phyloP scores from a whole-genome alignment of 2,797 vertebrate species.

The Sorex maritimensis region DNA sequence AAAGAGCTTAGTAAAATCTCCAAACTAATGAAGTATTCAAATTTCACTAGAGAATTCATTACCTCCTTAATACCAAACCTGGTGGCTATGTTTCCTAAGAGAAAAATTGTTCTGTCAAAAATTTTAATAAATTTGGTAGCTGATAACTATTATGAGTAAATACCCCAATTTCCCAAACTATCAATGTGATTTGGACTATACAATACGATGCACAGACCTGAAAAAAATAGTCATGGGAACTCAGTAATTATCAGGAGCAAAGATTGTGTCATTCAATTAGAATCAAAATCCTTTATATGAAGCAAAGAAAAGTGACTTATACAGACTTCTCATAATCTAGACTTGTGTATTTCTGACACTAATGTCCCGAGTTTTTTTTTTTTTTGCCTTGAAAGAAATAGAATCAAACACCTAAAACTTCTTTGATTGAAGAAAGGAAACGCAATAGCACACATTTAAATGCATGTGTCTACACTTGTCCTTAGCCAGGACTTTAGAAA shows the following conservation, averaged over 20 bases:
- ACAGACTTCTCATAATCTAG: neutral
- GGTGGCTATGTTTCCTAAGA: neutral
- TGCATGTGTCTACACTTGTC: neutral
- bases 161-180: neutral
- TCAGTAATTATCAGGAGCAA: neutral
- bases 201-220: neutral
- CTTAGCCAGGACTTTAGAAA: conserved; percentile 34
- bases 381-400: neutral
- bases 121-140: neutral
- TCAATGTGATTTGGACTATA: neutral
- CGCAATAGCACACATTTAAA: neutral
- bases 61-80: neutral
- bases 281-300: neutral
- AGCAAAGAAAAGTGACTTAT: conserved; percentile 4
- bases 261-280: neutral
- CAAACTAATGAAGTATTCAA: neutral
- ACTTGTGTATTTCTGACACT: neutral
- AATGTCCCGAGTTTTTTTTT: conserved; percentile 19
- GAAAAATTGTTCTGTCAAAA: conserved; percentile 26
- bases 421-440: conserved; percentile 41
- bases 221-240: neutral
- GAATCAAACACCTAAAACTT: conserved; percentile 33
- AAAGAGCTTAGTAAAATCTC: neutral
- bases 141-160: too few relatives aligned
- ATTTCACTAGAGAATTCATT: neutral